Conservation (phyloP, 1,140 invertebrate genomes). For the Mesaphorura yosii region DNA sequence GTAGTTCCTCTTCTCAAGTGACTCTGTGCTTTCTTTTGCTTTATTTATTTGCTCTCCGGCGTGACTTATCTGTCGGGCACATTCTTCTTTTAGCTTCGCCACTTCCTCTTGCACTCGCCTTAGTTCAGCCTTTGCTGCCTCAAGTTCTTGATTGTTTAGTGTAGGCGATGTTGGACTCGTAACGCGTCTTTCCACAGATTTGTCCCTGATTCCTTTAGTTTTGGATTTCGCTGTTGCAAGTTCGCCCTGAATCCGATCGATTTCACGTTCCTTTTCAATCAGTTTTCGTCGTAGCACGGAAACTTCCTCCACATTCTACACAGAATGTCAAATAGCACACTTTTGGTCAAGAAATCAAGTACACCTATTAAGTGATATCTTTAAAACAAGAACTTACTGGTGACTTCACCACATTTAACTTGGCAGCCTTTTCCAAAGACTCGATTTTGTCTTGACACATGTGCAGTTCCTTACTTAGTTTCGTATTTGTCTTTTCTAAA, state of each 20-base stretch:
- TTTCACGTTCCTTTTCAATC: conserved; percentile 69
- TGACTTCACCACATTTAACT: too few species aligned
- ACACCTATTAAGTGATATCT: too few species aligned
- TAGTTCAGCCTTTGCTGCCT: conserved; percentile 42
- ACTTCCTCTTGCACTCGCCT: conserved; percentile 38
- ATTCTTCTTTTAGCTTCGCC: conserved; percentile 29
- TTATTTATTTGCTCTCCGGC: conserved; percentile 25
- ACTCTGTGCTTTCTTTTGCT: conserved; percentile 42
- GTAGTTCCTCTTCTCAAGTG: conserved; percentile 4
- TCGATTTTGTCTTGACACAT: conserved; percentile 58
- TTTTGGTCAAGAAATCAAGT: too few species aligned
- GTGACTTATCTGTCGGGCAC: conserved; percentile 23
- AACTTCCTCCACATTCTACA: conserved; percentile 49
- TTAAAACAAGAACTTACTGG: too few species aligned
- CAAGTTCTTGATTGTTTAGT: conserved; percentile 40
- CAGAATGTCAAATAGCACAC: too few species aligned
- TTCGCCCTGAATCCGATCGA: conserved; percentile 60
- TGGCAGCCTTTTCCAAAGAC: too few species aligned
- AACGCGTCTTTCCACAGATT: conserved; percentile 51
- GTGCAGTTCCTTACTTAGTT: conserved; percentile 59
- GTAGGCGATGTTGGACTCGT: too few species aligned
- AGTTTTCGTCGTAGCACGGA: conserved; percentile 58
- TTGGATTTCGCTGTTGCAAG: conserved; percentile 50
- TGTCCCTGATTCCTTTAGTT: too few species aligned
- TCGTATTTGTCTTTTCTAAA: conserved; percentile 64